Conservation (phyloP, 1,140 invertebrate species). For the Drosophila ficusphila region DNA sequence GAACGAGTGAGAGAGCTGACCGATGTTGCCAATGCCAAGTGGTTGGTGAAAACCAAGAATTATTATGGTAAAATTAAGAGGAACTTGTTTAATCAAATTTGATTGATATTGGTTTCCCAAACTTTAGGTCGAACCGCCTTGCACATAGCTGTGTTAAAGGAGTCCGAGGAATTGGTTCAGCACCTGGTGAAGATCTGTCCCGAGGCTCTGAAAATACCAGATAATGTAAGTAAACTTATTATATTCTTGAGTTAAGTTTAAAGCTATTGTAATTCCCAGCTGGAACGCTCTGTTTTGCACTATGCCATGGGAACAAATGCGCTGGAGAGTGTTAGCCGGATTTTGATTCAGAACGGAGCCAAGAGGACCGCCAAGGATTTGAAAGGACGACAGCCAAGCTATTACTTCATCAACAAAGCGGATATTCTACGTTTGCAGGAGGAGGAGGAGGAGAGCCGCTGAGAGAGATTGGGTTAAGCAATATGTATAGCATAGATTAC, state of each 20-base stretch:
- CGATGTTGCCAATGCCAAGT: slow-evolving; percentile 86
- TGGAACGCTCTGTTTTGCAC: slow-evolving; percentile 93
- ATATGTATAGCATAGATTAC: slow-evolving; percentile 32
- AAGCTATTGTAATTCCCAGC: slow-evolving; percentile 84
- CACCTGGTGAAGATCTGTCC: slow-evolving; percentile 90
- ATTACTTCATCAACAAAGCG: slow-evolving; percentile 96
- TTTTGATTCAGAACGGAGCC: slow-evolving; percentile 92
- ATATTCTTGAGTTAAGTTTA: not conserved
- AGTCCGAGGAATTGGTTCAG: slow-evolving; percentile 91
- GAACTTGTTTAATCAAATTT: not conserved
- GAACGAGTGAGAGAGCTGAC: slow-evolving; percentile 87
- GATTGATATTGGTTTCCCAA: too few species aligned
- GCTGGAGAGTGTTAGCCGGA: slow-evolving; percentile 91
- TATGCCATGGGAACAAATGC: slow-evolving; percentile 95
- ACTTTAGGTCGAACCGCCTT: slow-evolving; percentile 87
- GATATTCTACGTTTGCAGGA: slow-evolving; percentile 93
- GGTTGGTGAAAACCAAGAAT: slow-evolving; percentile 91
- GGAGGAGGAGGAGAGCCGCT: slow-evolving; percentile 88
- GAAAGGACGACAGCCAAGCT: slow-evolving; percentile 94
- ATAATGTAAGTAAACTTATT: slow-evolving; percentile 89
- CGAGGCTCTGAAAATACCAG: slow-evolving; percentile 89
- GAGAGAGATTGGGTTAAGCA: slow-evolving; percentile 13
- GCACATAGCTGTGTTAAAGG: slow-evolving; percentile 92
- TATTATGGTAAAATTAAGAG: slow-evolving; percentile 84
- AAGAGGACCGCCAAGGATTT: slow-evolving; percentile 93